Conservation (phyloP, 2,888 invertebrate genomes). For the Eucera pruinosa region DNA sequence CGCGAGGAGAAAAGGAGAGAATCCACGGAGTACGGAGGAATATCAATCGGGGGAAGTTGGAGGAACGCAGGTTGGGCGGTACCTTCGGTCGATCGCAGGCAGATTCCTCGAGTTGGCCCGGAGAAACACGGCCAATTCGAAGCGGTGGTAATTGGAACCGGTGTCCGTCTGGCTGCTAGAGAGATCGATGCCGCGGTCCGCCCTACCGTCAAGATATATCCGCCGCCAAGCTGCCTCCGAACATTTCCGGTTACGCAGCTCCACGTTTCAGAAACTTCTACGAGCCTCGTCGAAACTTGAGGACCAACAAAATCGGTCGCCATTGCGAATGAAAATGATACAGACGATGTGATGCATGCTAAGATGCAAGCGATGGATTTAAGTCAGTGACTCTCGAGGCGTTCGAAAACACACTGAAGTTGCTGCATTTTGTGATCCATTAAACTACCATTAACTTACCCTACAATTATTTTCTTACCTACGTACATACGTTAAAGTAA, state of each 20-base stretch:
- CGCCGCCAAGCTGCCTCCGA: conserved; percentile 11
- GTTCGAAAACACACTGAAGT: neutral
- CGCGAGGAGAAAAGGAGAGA: neutral
- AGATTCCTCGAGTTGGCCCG: conserved; percentile 70
- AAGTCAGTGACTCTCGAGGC: no score
- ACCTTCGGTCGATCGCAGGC: conserved; percentile 46
- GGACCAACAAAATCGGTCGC: conserved; percentile 53
- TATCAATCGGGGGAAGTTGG: conserved; percentile 58
- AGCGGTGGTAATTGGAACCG: conserved; percentile 76
- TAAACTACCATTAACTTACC: no score
- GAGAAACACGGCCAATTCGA: conserved; percentile 75
- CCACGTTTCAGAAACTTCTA: conserved; percentile 44
- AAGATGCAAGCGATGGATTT: no score
- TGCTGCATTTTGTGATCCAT: no score
- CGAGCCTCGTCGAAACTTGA: conserved; percentile 50
- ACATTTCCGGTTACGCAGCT: conserved; percentile 63
- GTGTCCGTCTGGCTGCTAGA: conserved; percentile 67
- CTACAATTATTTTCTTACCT: no score
- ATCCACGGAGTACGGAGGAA: conserved; percentile 44
- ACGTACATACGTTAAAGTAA: no score
- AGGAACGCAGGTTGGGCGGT: conserved; percentile 37
- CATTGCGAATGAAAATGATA: conserved; percentile 25
- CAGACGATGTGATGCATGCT: no score
- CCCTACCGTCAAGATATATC: conserved; percentile 47
- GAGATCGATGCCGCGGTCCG: conserved; percentile 62